Percentiles rank a stretch among this genome's conserved stretches.
phyloP scores from a whole-genome alignment of 2,888 invertebrate genomes.

The Smittia aterrima region DNA sequence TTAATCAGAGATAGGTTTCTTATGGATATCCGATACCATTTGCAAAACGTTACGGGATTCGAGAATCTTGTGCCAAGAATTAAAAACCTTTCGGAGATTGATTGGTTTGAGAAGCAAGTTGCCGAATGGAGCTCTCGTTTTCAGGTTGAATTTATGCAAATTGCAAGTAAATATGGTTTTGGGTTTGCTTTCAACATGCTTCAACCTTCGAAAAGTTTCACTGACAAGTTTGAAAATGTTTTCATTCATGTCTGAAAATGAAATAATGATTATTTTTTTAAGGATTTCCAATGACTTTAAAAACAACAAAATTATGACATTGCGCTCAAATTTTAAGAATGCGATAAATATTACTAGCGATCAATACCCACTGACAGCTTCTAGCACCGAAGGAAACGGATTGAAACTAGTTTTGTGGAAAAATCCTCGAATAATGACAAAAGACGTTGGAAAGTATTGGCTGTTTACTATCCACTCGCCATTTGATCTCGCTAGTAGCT shows the following conservation, averaged over 20 bases:
- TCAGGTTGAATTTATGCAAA: neutral
- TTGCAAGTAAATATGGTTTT: neutral
- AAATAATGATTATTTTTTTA: neutral
- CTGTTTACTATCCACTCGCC: neutral
- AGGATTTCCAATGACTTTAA: neutral
- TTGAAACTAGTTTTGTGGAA: neutral
- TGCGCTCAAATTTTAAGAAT: neutral
- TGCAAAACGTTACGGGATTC: no score
- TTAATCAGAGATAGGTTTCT: no score
- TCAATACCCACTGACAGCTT: neutral
- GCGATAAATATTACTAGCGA: neutral
- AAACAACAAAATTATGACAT: neutral
- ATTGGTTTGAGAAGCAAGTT: neutral
- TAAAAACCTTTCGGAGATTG: neutral
- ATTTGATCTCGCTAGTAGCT: neutral
- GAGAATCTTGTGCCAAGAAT: neutral
- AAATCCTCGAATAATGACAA: neutral
- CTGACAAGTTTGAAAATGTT: neutral
- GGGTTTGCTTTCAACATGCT: slow-evolving; percentile 6
- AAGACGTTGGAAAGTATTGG: neutral
- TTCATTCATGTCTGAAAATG: neutral
- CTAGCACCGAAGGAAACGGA: no score
- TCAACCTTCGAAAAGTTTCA: neutral
- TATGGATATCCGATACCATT: no score
- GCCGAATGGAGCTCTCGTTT: neutral